These are phyloP conservation scores for Amphiura filiformis DNA, from an alignment of 35 echinoderm and acorn worm genomes.

Conservation along the genomic window DNA sequence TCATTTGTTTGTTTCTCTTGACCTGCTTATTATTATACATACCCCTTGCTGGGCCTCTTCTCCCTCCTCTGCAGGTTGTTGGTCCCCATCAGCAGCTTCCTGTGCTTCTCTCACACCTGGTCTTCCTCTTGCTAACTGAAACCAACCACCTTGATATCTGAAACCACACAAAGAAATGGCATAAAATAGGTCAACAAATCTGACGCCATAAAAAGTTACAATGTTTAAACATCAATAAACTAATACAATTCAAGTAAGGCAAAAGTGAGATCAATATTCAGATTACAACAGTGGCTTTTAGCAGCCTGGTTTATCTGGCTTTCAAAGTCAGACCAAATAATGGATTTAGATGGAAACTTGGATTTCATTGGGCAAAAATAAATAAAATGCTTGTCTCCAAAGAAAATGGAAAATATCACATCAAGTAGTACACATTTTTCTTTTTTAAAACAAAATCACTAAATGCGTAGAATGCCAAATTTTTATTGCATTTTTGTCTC, in stretches of 20 bases:
- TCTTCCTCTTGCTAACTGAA: conserved; percentile 1
- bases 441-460: no score
- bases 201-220: background rate
- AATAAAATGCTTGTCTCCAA: no score
- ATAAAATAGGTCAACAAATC: background rate
- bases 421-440: no score
- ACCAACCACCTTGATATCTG: conserved; percentile 43
- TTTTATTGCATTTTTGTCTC: no score
- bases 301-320: no score
- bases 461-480: no score
- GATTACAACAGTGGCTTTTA: no score
- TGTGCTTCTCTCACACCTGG: conserved; percentile 11
- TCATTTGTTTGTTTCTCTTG: no score
- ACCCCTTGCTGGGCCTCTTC: no score
- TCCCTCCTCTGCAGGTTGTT: background rate
- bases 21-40: no score
- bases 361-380: background rate
- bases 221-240: background rate
- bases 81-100: background rate
- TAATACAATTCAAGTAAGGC: background rate
- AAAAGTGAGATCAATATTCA: background rate
- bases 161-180: background rate
- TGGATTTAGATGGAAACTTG: background rate
- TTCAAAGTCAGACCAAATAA: no score
- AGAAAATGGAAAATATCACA: no score